phyloP scores from a whole-genome alignment of 1,140 invertebrate genomes.

The Drosophila bipectinata region DNA sequence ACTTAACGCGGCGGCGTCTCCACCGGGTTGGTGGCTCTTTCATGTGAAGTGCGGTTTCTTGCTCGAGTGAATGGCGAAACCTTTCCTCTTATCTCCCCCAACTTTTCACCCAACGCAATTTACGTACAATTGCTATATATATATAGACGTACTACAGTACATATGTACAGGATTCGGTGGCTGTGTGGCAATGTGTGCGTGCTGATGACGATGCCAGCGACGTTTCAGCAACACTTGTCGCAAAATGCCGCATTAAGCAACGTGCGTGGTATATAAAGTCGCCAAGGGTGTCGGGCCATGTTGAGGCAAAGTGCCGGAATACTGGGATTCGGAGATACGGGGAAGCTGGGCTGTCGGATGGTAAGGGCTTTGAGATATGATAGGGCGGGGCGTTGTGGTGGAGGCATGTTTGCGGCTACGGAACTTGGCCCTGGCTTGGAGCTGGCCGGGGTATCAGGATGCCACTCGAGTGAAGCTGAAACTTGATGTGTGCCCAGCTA shows the following conservation, averaged over 20 bases:
- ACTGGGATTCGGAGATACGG: neutral
- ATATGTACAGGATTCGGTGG: conserved; percentile 16
- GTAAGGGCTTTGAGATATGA: neutral
- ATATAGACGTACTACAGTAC: conserved; percentile 9
- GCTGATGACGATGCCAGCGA: conserved; percentile 72
- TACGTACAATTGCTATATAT: conserved; percentile 67
- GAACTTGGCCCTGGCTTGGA: conserved; percentile 44
- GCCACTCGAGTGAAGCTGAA: conserved; percentile 21
- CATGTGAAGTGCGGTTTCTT: conserved; percentile 73
- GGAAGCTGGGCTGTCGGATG: too few relatives aligned
- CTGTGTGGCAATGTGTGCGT: conserved; percentile 38
- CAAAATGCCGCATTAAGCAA: conserved; percentile 80
- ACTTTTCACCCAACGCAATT: conserved; percentile 46
- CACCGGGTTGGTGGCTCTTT: conserved; percentile 60
- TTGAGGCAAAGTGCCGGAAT: conserved; percentile 35
- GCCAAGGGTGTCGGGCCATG: conserved; percentile 53
- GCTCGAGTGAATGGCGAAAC: conserved; percentile 76
- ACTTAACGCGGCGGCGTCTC: conserved; percentile 72
- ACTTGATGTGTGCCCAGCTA: conserved; percentile 18
- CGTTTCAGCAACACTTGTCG: conserved; percentile 79
- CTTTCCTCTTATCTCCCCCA: conserved; percentile 52
- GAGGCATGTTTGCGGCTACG: conserved; percentile 12
- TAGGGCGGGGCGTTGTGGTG: neutral
- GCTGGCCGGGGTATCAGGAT: conserved; percentile 24
- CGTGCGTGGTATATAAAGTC: conserved; percentile 78